Evolutionary conservation across 2,797 vertebrate genomes (phyloP), one percentile per base, ranked within the genome.

Genomic region (Schizopygopsis pylzovi): DNA sequence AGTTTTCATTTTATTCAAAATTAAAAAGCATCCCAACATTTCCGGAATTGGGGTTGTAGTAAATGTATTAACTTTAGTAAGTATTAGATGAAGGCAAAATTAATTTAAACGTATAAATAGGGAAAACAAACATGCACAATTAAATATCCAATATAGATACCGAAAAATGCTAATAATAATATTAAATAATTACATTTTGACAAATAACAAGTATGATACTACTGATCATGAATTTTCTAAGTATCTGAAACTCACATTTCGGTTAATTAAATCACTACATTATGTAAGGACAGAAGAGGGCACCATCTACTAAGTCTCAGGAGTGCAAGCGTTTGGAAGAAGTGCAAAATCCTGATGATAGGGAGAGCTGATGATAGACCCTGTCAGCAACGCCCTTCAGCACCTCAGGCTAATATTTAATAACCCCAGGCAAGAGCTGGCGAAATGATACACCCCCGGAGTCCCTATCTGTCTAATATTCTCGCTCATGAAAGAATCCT

Each of bases 401-500:
- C 92, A 91, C 90, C 87, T 90, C 90, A 84, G 90, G 84, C 84
- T 82, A 86, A 87, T 90, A 92, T 94, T 93, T 94, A 93, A 95
- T 95, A 92, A 94, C 81, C 90, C 88, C 68, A 85, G 85, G 86
- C 83, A 77, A 82, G 78, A 79, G 86, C 68, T 82, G 65, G 85
- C 86, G 90, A 90, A 91, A 92, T 88, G 81, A 85, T 83, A 90
- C 77, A 90, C 88, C 89, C 87, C 81, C 16, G 89, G 91, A 33
- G 89, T 85, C 86, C 89, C 90, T 91, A 92, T 93, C 92, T 87
- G 87, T 81, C 70, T 95, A 95, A 96, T 96, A 96, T 96, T 95
- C 92, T 89, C 88, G 90, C 86, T 93, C 95, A 92, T 92, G 96
- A 96, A 95, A 96, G 95, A 96, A 93, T 92, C 90, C 92, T 94